A percentile compares a stretch with the other conserved stretches of the same genome.
phyloP scores from a whole-genome alignment of 1,140 invertebrate genomes.

The Venturia canescens region DNA sequence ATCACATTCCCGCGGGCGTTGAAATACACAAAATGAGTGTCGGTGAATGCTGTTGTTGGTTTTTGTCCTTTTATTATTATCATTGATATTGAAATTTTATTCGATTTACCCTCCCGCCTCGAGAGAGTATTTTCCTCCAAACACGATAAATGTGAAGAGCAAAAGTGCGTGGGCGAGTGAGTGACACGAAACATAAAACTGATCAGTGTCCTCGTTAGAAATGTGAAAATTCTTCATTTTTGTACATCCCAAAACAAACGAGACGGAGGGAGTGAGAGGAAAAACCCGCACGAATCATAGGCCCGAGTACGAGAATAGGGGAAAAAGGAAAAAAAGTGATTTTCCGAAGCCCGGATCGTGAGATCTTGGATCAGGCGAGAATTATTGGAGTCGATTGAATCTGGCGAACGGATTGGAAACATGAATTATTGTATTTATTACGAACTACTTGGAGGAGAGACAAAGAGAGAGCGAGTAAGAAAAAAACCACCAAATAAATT shows the following conservation, averaged over 20 bases:
- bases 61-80: not conserved
- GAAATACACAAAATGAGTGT: not conserved
- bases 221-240: not conserved
- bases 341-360: not conserved
- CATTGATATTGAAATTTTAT: slow-evolving; percentile 29
- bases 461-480: slow-evolving; percentile 9
- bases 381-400: not conserved
- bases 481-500: slow-evolving; percentile 16
- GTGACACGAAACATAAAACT: slow-evolving; percentile 18
- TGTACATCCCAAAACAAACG: not conserved
- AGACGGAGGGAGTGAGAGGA: slow-evolving; percentile 1
- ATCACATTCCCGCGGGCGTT: not conserved
- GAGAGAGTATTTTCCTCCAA: slow-evolving; percentile 26
- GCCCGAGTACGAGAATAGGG: not conserved
- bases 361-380: not conserved
- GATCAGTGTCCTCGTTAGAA: not conserved
- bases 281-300: not conserved
- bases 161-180: not conserved
- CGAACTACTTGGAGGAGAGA: slow-evolving; percentile 48
- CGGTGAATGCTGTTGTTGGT: slow-evolving; percentile 5
- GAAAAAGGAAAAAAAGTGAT: not conserved
- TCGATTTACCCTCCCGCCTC: not conserved
- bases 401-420: slow-evolving; percentile 26
- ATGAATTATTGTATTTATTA: slow-evolving; percentile 65
- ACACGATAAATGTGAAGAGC: not conserved